phyloP scores from a whole-genome alignment of 2,797 vertebrate species.

The Clarias laeviceps region DNA sequence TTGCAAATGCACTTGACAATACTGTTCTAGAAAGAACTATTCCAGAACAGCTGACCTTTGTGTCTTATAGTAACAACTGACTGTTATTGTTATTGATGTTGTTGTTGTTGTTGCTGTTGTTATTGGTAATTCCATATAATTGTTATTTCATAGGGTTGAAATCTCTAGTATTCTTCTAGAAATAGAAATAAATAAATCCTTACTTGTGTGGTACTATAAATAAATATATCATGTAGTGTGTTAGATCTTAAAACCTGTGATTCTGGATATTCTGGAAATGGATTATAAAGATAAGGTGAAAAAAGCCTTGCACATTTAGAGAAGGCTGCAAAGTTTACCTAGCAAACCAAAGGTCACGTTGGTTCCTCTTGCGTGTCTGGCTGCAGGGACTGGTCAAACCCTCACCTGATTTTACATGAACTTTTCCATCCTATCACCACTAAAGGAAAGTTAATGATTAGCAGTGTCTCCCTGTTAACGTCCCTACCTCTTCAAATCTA shows the following conservation, averaged over 20 bases:
- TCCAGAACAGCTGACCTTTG: too few relatives aligned
- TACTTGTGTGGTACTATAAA: too few relatives aligned
- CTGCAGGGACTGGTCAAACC: constrained; percentile 57
- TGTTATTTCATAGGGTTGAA: too few relatives aligned
- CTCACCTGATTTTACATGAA: constrained; percentile 72
- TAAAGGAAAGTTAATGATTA: constrained; percentile 40
- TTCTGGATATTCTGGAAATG: not conserved
- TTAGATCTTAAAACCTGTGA: not conserved
- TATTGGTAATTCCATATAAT: too few relatives aligned
- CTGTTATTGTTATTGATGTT: too few relatives aligned
- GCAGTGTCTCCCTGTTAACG: not conserved
- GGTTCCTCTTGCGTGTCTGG: constrained; percentile 63
- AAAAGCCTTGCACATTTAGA: not conserved
- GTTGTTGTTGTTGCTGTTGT: too few relatives aligned
- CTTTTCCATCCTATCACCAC: constrained; percentile 68
- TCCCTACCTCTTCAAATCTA: not conserved
- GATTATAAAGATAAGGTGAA: constrained; percentile 2
- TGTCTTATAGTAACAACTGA: too few relatives aligned
- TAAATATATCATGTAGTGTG: too few relatives aligned
- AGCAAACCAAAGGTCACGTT: constrained; percentile 67
- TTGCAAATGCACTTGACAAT: too few relatives aligned
- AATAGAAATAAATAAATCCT: too few relatives aligned
- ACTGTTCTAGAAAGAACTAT: too few relatives aligned
- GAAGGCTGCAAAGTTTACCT: constrained; percentile 33
- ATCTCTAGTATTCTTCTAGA: too few relatives aligned